Percentiles rank a stretch among this genome's conserved stretches.
Evolutionary conservation across 2,888 invertebrate species (phyloP).

Genomic region (Entomobrya multifasciata): DNA sequence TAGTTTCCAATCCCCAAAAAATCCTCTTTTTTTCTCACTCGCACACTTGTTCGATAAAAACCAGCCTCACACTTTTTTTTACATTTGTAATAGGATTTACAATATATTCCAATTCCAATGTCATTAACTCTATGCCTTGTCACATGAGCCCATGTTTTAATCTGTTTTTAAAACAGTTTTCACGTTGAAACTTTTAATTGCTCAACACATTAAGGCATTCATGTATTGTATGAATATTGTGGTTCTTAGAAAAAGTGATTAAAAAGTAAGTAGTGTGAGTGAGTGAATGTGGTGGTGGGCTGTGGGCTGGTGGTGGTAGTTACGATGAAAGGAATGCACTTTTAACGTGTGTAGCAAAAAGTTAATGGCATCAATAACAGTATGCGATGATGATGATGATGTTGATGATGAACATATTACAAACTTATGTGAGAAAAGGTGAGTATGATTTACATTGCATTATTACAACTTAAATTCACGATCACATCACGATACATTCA

Average conservation of each 20-base stretch:
- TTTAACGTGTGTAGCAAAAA: neutral
- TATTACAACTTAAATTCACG: conserved; percentile 35
- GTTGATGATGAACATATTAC: neutral
- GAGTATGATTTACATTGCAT: conserved; percentile 17
- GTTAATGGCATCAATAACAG: conserved; percentile 19
- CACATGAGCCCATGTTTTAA: conserved; percentile 16
- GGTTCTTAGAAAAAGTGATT: conserved; percentile 24
- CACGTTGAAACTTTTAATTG: conserved; percentile 34
- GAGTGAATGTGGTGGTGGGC: no score
- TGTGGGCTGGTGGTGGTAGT: neutral
- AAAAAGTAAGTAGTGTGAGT: no score
- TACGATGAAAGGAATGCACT: conserved; percentile 37
- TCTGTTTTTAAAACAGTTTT: conserved; percentile 9
- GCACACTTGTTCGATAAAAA: conserved; percentile 1
- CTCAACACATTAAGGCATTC: conserved; percentile 14
- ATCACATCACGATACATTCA: conserved; percentile 29
- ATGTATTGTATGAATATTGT: neutral
- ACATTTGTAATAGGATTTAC: conserved; percentile 21
- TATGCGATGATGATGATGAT: no score
- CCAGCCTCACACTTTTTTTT: neutral
- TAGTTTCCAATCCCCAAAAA: neutral
- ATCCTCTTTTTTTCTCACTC: neutral
- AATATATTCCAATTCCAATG: neutral
- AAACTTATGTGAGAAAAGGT: conserved; percentile 35
- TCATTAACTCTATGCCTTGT: conserved; percentile 23